Evolutionary conservation across 2,888 invertebrate species (phyloP), one percentile per base, ranked within the genome.

Genomic region (Drosophila lacicola): DNA sequence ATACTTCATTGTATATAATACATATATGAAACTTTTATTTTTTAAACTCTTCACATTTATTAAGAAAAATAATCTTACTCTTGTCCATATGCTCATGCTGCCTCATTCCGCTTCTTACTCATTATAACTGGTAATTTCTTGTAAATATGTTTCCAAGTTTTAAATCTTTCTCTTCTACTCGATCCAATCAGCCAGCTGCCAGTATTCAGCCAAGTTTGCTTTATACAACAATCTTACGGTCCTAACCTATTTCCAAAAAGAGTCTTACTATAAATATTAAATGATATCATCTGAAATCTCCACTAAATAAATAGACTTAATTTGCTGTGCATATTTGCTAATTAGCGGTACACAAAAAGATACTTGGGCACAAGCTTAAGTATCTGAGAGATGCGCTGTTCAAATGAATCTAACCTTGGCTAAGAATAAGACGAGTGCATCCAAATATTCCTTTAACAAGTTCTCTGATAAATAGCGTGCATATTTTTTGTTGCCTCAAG

Each of bases 381-480:
- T 53, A 65, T 57, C 45, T 62, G 14, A 45, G 61, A 66, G 69
- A 54, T 67, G 60, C 60, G 57, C 29, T 37, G 14, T 13, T 51
- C 74, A 50, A 89, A 85, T 85, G 62, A 84, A 87, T 87, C 66
- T 63, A 87, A 78, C 85, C 85, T 85, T 85, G 82, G 51, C 25
- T 56, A 42, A 55, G 45, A 36, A 60, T 66, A 47, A 54, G 58
- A 63, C 55, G 46, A 42, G 46, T 73, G 74, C 75, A 75, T 29
- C 33, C 39, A 56, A 56, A 68, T 42, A 72, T 54, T 62, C 68
- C 37, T 45, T 39, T 53, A 39, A 37, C 47, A 25, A 45, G 13
- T 55, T 45, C 61, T 61, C 55, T 56, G 69, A 69, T 53, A 60
- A 74, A 69, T 53, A 60, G 47, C 33, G 33, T 42, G 49, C 42